phyloP scores from a whole-genome alignment of 2,113 vertebrate species.

The Microcebus murinus region DNA sequence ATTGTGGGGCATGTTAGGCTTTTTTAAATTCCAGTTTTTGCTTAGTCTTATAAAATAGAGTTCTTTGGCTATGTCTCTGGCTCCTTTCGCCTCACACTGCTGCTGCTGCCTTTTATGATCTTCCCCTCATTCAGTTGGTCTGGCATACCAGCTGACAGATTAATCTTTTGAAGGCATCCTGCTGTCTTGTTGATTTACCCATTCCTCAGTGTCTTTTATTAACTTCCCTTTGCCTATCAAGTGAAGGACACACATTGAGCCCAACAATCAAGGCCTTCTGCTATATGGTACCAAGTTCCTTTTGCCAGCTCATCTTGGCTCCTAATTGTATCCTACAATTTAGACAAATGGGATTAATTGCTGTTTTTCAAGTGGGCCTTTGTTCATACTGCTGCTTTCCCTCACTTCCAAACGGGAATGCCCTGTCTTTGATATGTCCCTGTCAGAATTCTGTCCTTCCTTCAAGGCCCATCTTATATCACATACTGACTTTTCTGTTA shows the following conservation, averaged over 20 bases:
- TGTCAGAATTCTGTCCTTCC: background rate
- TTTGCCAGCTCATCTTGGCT: constrained; percentile 41
- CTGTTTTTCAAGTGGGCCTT: background rate
- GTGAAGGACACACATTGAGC: background rate
- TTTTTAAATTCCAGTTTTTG: background rate
- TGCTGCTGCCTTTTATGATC: background rate
- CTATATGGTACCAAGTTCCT: background rate
- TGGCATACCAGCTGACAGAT: background rate
- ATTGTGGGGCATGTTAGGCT: background rate
- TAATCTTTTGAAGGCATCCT: constrained; percentile 2
- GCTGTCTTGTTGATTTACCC: background rate
- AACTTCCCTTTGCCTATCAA: background rate
- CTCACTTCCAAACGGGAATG: background rate
- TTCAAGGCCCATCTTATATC: background rate
- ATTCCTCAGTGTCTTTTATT: background rate
- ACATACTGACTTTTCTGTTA: background rate
- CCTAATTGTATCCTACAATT: background rate
- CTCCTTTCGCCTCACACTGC: background rate
- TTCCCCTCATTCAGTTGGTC: background rate
- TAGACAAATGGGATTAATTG: constrained; percentile 29
- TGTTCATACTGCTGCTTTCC: background rate
- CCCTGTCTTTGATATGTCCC: background rate
- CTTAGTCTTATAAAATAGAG: background rate
- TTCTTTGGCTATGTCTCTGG: background rate
- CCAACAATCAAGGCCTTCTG: background rate